phyloP scores from a whole-genome alignment of 2,797 vertebrate genomes.

The Molothrus ater region DNA sequence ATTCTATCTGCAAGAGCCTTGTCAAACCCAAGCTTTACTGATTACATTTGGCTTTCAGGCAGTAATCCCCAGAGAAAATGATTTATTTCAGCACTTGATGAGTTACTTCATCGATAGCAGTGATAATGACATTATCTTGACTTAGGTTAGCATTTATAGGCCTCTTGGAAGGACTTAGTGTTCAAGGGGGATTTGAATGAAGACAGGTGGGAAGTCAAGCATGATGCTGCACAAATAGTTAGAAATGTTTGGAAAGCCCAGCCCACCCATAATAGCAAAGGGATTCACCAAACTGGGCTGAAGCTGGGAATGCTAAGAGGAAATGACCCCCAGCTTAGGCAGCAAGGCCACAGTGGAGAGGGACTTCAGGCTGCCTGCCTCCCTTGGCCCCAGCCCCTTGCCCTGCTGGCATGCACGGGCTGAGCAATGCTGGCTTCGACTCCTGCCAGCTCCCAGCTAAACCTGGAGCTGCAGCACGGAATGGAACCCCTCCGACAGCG shows the following conservation, averaged over 20 bases:
- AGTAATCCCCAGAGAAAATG: conserved; percentile 51
- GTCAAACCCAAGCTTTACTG: conserved; percentile 54
- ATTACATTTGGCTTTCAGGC: conserved; percentile 65
- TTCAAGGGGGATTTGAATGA: conserved; percentile 26
- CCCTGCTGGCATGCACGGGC: rapidly evolving
- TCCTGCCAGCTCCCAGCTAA: neutral
- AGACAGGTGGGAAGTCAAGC: neutral
- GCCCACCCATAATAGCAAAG: neutral
- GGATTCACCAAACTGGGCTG: neutral
- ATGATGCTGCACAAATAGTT: neutral
- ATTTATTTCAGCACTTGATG: conserved; percentile 60
- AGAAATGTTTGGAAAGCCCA: neutral
- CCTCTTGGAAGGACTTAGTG: conserved; percentile 21
- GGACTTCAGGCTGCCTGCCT: neutral
- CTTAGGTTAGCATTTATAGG: conserved; percentile 50
- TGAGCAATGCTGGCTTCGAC: neutral
- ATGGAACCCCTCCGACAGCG: neutral
- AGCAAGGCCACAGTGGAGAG: neutral
- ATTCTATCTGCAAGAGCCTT: conserved; percentile 53
- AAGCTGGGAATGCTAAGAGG: neutral
- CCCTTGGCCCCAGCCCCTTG: neutral
- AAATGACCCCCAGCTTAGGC: neutral
- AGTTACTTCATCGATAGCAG: conserved; percentile 42
- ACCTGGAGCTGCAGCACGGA: neutral
- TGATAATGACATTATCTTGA: conserved; percentile 64